phyloP scores from a whole-genome alignment of 2,888 invertebrate genomes.

The Salticus scenicus region DNA sequence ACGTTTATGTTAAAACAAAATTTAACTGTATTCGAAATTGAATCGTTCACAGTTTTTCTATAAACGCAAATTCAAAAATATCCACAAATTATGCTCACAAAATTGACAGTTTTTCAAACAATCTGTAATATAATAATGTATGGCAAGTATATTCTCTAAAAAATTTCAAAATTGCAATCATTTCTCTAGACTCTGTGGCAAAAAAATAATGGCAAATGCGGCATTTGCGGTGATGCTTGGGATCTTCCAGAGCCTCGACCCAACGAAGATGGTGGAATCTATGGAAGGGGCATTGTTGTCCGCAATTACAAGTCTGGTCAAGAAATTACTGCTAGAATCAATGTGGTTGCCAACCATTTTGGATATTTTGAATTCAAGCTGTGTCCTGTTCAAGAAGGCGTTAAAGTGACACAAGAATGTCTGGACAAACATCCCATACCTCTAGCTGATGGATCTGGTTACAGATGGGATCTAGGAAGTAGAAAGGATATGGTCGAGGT shows the following conservation, averaged over 20 bases:
- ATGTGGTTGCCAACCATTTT: conserved; percentile 75
- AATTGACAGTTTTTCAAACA: too few relatives aligned
- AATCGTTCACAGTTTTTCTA: too few relatives aligned
- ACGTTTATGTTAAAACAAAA: too few relatives aligned
- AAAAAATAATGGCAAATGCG: conserved; percentile 68
- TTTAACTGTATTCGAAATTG: too few relatives aligned
- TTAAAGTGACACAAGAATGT: conserved; percentile 78
- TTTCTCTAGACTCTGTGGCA: conserved; percentile 69
- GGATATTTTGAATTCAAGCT: conserved; percentile 76
- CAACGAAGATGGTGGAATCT: conserved; percentile 69
- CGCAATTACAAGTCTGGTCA: conserved; percentile 63
- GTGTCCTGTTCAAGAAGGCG: conserved; percentile 74
- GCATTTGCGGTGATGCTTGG: conserved; percentile 71
- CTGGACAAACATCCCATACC: conserved; percentile 84
- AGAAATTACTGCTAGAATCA: conserved; percentile 74
- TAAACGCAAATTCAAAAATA: too few relatives aligned
- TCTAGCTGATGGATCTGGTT: conserved; percentile 81
- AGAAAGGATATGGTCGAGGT: conserved; percentile 59
- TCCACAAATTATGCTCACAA: too few relatives aligned
- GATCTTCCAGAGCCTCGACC: conserved; percentile 56
- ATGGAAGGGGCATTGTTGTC: conserved; percentile 63
- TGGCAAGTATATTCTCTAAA: too few relatives aligned
- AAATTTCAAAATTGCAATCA: too few relatives aligned
- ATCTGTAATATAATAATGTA: too few relatives aligned
- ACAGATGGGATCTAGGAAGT: conserved; percentile 73